Percentiles rank a stretch among this genome's conserved stretches.
Conservation (phyloP, 2,888 invertebrate species). For the Melanophora roralis region DNA sequence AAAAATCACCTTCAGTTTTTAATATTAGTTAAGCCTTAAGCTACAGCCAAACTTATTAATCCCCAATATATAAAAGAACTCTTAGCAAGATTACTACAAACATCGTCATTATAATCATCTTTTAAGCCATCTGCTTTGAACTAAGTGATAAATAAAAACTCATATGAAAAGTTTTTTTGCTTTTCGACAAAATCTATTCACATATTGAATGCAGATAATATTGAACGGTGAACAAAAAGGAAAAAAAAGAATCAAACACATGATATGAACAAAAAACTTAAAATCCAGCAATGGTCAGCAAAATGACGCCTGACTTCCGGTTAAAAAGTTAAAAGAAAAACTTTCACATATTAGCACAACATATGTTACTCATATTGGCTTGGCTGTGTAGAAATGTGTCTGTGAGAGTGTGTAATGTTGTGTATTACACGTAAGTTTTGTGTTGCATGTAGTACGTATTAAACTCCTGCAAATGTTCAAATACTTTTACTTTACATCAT, state of each 20-base stretch:
- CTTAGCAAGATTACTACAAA: conserved; percentile 21
- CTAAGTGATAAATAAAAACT: conserved; percentile 51
- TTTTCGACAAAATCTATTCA: conserved; percentile 42
- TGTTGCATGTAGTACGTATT: conserved; percentile 20
- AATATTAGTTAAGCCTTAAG: conserved; percentile 39
- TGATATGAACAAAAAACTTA: background rate
- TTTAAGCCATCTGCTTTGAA: conserved; percentile 48
- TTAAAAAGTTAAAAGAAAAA: conserved; percentile 63
- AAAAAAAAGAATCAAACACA: conserved; percentile 20
- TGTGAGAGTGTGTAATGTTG: background rate
- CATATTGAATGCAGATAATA: conserved; percentile 62
- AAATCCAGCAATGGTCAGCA: conserved; percentile 65
- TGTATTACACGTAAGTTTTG: conserved; percentile 40
- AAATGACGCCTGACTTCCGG: conserved; percentile 63
- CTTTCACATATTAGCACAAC: conserved; percentile 67
- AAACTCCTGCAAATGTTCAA: conserved; percentile 52
- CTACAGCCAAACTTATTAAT: conserved; percentile 53
- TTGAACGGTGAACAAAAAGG: conserved; percentile 40
- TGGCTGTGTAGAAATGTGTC: background rate
- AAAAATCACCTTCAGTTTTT: conserved; percentile 50
- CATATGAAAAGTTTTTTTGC: conserved; percentile 36
- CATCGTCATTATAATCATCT: conserved; percentile 34
- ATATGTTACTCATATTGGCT: conserved; percentile 59
- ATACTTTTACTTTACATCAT: conserved; percentile 55
- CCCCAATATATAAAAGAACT: conserved; percentile 46